These are phyloP conservation scores for Altica lythri DNA, from an alignment of 2,888 invertebrate genomes.

Conservation along the genomic window DNA sequence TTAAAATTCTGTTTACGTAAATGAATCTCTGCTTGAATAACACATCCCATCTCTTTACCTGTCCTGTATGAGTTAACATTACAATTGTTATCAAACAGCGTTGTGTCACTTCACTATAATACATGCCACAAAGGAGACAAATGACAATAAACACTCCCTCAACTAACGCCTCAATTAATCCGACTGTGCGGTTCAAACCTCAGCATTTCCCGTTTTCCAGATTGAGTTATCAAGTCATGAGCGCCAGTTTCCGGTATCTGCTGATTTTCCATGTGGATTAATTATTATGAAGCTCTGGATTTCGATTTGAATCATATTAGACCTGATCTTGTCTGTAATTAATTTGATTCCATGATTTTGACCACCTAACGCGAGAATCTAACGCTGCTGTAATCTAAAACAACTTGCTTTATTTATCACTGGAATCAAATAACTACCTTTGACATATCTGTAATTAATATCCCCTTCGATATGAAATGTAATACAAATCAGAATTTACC, in stretches of 20 bases:
- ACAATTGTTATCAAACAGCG: conserved; percentile 19
- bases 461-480: too few species aligned
- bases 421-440: too few species aligned
- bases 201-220: conserved; percentile 33
- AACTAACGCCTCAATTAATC: conserved; percentile 32
- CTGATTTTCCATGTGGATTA: conserved; percentile 23
- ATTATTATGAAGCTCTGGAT: conserved; percentile 17
- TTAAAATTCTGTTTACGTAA: background rate
- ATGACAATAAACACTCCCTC: conserved; percentile 21
- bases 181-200: conserved; percentile 25
- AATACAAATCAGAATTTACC: too few species aligned
- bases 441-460: too few species aligned
- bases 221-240: conserved; percentile 34
- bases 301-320: conserved; percentile 4
- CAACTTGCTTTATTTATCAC: too few species aligned
- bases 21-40: background rate
- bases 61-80: conserved; percentile 14
- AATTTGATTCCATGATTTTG: background rate
- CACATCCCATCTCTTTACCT: background rate
- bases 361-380: too few species aligned
- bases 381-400: too few species aligned
- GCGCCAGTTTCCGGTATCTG: conserved; percentile 21
- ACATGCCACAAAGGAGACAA: conserved; percentile 23
- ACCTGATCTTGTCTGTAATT: conserved; percentile 10
- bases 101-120: conserved; percentile 19